These are phyloP conservation scores for Muscidifurax raptorellus DNA, from an alignment of 1,140 invertebrate species.

Conservation along the genomic window DNA sequence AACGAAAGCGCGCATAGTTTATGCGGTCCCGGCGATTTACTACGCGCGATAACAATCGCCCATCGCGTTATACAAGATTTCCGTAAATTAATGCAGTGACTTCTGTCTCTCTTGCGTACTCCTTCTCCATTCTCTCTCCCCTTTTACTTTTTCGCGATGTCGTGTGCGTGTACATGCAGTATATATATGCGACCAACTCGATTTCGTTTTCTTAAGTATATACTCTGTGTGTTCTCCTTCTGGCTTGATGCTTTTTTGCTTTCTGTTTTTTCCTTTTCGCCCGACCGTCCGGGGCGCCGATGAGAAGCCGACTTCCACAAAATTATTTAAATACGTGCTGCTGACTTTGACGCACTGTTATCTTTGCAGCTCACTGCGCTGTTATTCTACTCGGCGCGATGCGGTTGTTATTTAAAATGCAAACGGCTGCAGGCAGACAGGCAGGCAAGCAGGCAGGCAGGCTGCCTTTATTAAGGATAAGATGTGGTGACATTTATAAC, in stretches of 20 bases:
- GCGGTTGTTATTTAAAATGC: constrained; percentile 14
- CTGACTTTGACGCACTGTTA: constrained; percentile 8
- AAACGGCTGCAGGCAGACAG: background rate
- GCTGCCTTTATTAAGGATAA: constrained; percentile 28
- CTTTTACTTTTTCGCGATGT: background rate
- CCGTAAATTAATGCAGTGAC: constrained; percentile 13
- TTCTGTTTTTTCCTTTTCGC: background rate
- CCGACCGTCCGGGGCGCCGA: background rate
- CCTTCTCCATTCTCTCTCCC: background rate
- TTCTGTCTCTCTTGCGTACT: background rate
- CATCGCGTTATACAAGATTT: constrained; percentile 27
- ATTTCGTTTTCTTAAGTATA: background rate
- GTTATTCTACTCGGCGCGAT: background rate
- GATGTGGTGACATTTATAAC: constrained; percentile 17
- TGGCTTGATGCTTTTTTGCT: background rate
- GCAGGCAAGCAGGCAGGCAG: too few relatives aligned
- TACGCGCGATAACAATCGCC: constrained; percentile 20
- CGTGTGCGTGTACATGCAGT: background rate
- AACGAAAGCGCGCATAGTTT: constrained; percentile 6
- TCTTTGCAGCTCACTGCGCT: background rate
- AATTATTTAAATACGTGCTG: constrained; percentile 4
- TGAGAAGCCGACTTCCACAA: background rate
- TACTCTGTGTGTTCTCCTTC: background rate
- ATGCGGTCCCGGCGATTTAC: constrained; percentile 3
- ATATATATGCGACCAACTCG: background rate